phyloP scores from a whole-genome alignment of 2,888 invertebrate genomes.

The Ormyrus pomaceus region DNA sequence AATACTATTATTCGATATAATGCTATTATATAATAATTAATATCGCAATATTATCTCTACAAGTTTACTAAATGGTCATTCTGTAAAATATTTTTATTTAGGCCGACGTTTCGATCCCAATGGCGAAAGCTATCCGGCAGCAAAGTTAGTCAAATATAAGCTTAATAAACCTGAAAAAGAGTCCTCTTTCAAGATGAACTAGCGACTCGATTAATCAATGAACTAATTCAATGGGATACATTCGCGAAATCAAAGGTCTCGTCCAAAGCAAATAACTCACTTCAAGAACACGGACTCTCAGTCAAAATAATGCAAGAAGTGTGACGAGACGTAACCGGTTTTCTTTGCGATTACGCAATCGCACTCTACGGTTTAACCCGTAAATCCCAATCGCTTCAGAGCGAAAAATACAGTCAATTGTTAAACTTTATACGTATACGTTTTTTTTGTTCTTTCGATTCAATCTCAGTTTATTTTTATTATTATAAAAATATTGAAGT shows the following conservation, averaged over 20 bases:
- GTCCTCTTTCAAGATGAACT: background rate
- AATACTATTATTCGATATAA: too few species aligned
- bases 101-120: too few species aligned
- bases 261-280: background rate
- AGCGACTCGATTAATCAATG: background rate
- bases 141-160: too few species aligned
- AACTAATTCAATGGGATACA: constrained; percentile 1
- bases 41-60: too few species aligned
- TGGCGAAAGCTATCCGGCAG: too few species aligned
- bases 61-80: too few species aligned
- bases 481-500: too few species aligned
- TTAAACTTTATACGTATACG: too few species aligned
- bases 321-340: constrained; percentile 46
- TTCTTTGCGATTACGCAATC: constrained; percentile 26
- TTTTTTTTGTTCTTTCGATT: too few species aligned
- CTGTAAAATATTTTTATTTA: too few species aligned
- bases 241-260: constrained; percentile 8
- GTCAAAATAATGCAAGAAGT: constrained; percentile 45
- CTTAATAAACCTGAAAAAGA: background rate
- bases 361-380: background rate
- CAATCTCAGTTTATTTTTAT: too few species aligned
- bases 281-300: constrained; percentile 7
- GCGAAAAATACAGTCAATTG: background rate
- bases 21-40: too few species aligned
- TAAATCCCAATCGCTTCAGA: constrained; percentile 1